Percentiles rank a stretch among this genome's conserved stretches.
Evolutionary conservation across 1,140 invertebrate genomes (phyloP).

Genomic region (Drosophila equinoxialis): DNA sequence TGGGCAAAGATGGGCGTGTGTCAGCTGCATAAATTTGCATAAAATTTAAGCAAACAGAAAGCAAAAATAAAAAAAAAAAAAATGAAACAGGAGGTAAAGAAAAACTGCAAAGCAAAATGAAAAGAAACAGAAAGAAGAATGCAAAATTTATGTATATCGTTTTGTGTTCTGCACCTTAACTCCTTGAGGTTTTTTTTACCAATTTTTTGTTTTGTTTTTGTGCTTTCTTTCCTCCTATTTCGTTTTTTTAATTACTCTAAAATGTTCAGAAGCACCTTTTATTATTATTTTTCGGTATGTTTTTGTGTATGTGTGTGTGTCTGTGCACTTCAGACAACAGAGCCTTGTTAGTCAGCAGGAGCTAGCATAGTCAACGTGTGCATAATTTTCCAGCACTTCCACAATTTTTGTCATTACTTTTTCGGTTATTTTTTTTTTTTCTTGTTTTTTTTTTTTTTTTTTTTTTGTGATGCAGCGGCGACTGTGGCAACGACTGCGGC

Average conservation of each 20-base stretch:
- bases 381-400: conserved; percentile 78
- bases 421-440: conserved; percentile 59
- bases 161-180: conserved; percentile 60
- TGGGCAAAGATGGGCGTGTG: conserved; percentile 24
- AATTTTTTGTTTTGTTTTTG: conserved; percentile 13
- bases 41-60: conserved; percentile 48
- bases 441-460: conserved; percentile 47
- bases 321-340: conserved; percentile 62
- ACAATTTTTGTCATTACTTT: conserved; percentile 80
- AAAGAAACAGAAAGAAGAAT: conserved; percentile 33
- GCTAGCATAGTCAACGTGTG: conserved; percentile 56
- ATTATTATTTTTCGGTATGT: conserved; percentile 52
- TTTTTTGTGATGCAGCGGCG: conserved; percentile 23
- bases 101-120: conserved; percentile 5
- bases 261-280: conserved; percentile 76
- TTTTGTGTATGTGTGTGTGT: conserved; percentile 24
- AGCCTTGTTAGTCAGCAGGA: conserved; percentile 41
- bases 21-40: conserved; percentile 72
- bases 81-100: conserved; percentile 1
- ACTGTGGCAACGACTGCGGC: conserved; percentile 46
- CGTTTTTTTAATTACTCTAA: conserved; percentile 82
- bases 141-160: conserved; percentile 58
- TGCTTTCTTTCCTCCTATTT: conserved; percentile 46
- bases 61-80: conserved; percentile 33
- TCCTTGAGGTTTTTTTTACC: conserved; percentile 50